Evolutionary conservation across 2,888 invertebrate species (phyloP).

Genomic region (Elgonia sp.): DNA sequence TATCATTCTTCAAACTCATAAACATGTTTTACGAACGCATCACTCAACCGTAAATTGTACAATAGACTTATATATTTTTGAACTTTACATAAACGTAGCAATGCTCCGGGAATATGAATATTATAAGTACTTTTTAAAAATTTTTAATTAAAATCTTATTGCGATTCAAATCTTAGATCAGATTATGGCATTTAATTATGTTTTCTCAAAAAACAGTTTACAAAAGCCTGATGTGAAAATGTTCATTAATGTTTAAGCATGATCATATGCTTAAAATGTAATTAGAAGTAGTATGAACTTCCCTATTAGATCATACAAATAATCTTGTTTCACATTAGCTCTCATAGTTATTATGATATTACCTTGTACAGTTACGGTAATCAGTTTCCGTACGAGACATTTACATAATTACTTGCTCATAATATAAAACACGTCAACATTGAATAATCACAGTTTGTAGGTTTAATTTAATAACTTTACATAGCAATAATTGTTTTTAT

Average conservation of each 20-base stretch:
- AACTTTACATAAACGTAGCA: no score
- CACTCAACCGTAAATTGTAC: no score
- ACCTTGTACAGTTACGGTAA: conserved; percentile 32
- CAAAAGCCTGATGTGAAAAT: conserved; percentile 4
- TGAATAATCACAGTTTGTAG: background rate
- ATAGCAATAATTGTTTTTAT: no score
- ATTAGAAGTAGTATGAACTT: conserved; percentile 59
- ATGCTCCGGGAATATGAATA: no score
- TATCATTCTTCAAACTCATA: no score
- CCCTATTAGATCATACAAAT: conserved; percentile 57
- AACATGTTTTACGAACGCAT: no score
- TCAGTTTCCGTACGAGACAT: conserved; percentile 43
- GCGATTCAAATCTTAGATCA: no score
- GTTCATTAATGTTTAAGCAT: conserved; percentile 14
- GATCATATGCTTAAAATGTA: conserved; percentile 39
- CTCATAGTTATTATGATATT: conserved; percentile 40
- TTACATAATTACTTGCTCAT: conserved; percentile 41
- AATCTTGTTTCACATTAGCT: conserved; percentile 53
- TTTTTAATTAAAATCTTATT: no score
- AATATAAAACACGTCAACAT: conserved; percentile 27
- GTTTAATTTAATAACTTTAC: no score
- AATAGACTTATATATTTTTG: no score
- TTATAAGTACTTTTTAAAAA: no score
- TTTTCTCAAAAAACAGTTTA: background rate
- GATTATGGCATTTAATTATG: background rate